Base-by-base conservation (phyloP, 2,888 invertebrate species). In the Coenonympha glycerion region DNA sequence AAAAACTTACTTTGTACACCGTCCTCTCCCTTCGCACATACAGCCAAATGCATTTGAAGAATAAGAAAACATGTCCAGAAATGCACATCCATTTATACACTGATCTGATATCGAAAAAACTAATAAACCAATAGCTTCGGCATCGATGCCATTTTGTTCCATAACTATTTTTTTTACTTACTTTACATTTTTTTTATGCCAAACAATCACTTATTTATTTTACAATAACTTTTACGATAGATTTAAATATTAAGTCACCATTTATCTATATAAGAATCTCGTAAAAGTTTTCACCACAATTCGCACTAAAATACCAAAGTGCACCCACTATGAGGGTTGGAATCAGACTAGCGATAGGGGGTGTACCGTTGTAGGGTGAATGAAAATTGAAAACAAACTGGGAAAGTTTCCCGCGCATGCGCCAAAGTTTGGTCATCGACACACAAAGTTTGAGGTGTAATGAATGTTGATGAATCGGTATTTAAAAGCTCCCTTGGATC, bases 71-170 rank as follows among this genome's bases (percentile, higher is more conserved):
- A 75, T 62, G 64, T 73, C 79, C 76, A 79, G 67, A 76, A 72
- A 64, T 78, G 76, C 76, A 84, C 83, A 75, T 85, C 85, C 86
- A 86, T 86, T 85, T 84, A 85, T 81, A 64, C 69, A 77, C 68
- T 58, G 64, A 67, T 66, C 52, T 52, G 36, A 58, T 65, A 59
- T 44, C 61, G 63, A 69, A 60, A 62, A 51, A 66, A 72, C 78
- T 69, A 83, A 66, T 68, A 70, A 66, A 74, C 68, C 63, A 57
- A 62, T 54, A 64, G 63, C 60, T 53, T 62, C 64, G 62, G 60
- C 61, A 52, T 58, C 47, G 55, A 55, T 58, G 51, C 61, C 81
- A 83, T 84, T 66, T 59, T 78, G 69, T 80, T 81, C 84, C 85
- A 84, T 84, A 66, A 79, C 80, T 80, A 66, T 63, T 62, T 59